Base-by-base conservation (phyloP, 2,797 vertebrate genomes). In the Pangasius krempfi region DNA sequence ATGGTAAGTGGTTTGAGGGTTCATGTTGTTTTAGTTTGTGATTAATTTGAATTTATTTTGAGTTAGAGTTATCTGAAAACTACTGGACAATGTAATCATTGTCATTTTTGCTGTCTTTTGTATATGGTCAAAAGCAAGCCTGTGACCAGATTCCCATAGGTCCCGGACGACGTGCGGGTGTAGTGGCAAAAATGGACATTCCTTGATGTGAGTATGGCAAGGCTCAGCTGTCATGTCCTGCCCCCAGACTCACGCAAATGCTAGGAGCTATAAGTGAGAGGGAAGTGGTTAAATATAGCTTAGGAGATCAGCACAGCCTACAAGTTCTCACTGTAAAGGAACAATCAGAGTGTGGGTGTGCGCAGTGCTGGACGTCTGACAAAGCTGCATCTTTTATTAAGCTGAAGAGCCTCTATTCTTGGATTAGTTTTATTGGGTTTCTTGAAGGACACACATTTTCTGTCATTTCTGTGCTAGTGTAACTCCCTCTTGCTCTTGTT, bases 231-330 rank as follows among this genome's bases (percentile, higher is more conserved):
- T 98, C 97, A 93, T 91, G 84, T 89, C 86, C 91, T 93, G 91
- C 92, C 90, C 94, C 94, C 92, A 96, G 96, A 96, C 96, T 95
- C 96, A 94, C 96, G 97, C 98, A 97, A 96, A 97, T 97, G 96
- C 97, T 96, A 96, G 96, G 97, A 97, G 96, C 97, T 96, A 96
- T 95, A 96, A 95, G 96, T 93, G 93, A 95, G 96, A 96, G 96
- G 96, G 96, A 94, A 95, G 89, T 90, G 95, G 97, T 96, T 99
- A 99, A 98, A 99, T 98, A 98, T 99, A 99, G 97, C 97, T 92
- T 90, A 90, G 86, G n/a, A 82, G 60, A 95, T 93, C 94, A n/a
- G 56, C 47, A 93, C 94, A 94, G 94, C 95, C 86, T 93, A 95
- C 92, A 94, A 95, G 94, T 96, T 93, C 94, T 96, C 96, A 95